Evolutionary conservation across 2,113 vertebrate genomes (phyloP), one percentile per base, ranked within the genome.

Genomic region (Pyxicephalus adspersus): DNA sequence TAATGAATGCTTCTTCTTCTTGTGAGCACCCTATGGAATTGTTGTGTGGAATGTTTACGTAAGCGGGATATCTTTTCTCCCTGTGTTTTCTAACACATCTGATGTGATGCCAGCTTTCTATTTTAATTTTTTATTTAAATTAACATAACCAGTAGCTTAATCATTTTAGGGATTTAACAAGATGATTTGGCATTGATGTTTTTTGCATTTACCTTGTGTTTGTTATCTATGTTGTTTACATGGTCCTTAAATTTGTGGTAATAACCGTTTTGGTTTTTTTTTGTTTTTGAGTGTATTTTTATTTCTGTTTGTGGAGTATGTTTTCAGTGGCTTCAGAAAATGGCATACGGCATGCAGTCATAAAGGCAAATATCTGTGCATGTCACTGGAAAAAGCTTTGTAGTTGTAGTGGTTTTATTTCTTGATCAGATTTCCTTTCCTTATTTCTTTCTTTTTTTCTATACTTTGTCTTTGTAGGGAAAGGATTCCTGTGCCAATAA

Each of bases 401-500:
- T 22, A 58, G 57, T 58, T 58, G 2, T 25, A 2, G 38, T 11
- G 8, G 3, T 61, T 25, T 22, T 57, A 15, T 23, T 9, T 55
- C 20, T n/a, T 34, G 28, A 18, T 25, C 29, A 28, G 16, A 45
- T 74, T 81, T 89, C 20, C 87, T 90, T 77, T 88, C 63, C 50
- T 60, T 83, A 89, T 92, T 89, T 89, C 54, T 83, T 77, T 91
- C 74, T 90, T 81, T 92, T 85, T 91, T 0, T 92, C 85, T 66
- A 89, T 86, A 63, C 76, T 77, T 90, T 93, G 89, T 86, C 89
- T 86, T 66, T 81, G 70, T 94, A 99, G 96, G 93, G 91, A 90
- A 91, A 94, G 95, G 94, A 83, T 91, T 89, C 93, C 92, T 89
- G 91, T 94, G 89, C 92, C 94, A 86, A 85, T 93, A 90, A 93